Conservation (phyloP, 2,888 invertebrate species). For the Agrenia bidenticulata region DNA sequence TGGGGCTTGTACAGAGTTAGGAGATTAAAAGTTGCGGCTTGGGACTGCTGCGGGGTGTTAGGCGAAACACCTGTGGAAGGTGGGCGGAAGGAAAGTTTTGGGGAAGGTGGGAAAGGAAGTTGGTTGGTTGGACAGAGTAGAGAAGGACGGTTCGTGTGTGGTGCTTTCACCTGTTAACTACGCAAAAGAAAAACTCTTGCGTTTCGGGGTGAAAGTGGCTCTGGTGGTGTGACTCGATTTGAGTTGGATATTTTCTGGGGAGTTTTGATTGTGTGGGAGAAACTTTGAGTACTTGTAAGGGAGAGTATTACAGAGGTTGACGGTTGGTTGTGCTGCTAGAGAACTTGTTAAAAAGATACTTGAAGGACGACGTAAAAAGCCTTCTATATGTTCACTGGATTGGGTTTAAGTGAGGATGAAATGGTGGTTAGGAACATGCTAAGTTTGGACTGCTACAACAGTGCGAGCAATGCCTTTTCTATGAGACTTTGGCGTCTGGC, state of each 20-base stretch:
- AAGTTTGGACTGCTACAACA: constrained; percentile 53
- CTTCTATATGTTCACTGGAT: constrained; percentile 11
- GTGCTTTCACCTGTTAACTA: background rate
- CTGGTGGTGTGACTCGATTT: background rate
- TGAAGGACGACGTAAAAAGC: background rate
- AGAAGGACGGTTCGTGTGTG: background rate
- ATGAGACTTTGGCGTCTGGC: constrained; percentile 53
- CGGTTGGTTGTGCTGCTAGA: too few species aligned
- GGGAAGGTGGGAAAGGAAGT: background rate
- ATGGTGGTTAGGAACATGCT: constrained; percentile 54
- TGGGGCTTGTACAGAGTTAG: too few species aligned
- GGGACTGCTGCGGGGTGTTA: too few species aligned
- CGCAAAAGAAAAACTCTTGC: background rate
- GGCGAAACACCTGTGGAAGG: constrained; percentile 10
- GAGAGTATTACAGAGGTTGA: too few species aligned
- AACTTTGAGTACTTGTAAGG: too few species aligned
- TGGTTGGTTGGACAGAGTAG: background rate
- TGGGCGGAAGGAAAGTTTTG: background rate
- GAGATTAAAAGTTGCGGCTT: too few species aligned
- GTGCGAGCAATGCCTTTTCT: constrained; percentile 53
- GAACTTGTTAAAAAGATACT: too few species aligned
- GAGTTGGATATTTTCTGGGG: too few species aligned
- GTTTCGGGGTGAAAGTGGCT: background rate
- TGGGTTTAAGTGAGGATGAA: constrained; percentile 42
- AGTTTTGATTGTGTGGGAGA: too few species aligned